Evolutionary conservation across 2,797 vertebrate genomes (phyloP), one percentile per base, ranked within the genome.

Genomic region (Hemitrygon akajei): DNA sequence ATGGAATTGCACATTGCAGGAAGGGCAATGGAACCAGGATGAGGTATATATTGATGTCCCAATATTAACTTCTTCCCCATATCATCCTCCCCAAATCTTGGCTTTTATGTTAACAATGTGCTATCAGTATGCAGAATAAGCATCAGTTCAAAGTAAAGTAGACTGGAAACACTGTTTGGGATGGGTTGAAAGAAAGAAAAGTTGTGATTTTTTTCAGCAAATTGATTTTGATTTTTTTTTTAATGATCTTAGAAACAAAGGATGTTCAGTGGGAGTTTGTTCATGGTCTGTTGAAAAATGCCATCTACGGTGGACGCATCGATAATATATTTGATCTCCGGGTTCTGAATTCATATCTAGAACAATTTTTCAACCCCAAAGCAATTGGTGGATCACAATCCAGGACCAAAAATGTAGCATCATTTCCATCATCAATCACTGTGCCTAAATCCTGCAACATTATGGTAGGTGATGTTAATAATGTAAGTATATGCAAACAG

Each of bases 231-330:
- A 71, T 73, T 73, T 27, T 73, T 73, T 11, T 18, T n/a, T n/a
- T 95, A 11, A 12, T 93, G 95, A 94, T 96, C 94, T 34, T 94
- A 99, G 98, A 97, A 94, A 96, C 97, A 94, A 98, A 97, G 96
- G 94, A 95, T 80, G 96, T 99, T 95, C 98, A 99, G 87, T 99
- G 98, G 98, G 98, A 99, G 95, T 98, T 98, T 95, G 97, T 99
- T 91, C 98, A 97, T 63, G 98, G 98, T 66, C 97, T 99, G 89
- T 96, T 99, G 95, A 98, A 99, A 96, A 98, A 97, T 94, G 98
- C 98, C 94, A 98, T 99, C 96, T 99, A 99, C 93, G 99, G 99
- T 58, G 99, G 99, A 71, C 98, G 98, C 84, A 96, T 99, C 30
- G 99, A 99, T 96, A 99, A 99, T 95, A 97, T 96, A 87, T 99